phyloP scores from a whole-genome alignment of 2,113 vertebrate species.

The Melospiza georgiana region DNA sequence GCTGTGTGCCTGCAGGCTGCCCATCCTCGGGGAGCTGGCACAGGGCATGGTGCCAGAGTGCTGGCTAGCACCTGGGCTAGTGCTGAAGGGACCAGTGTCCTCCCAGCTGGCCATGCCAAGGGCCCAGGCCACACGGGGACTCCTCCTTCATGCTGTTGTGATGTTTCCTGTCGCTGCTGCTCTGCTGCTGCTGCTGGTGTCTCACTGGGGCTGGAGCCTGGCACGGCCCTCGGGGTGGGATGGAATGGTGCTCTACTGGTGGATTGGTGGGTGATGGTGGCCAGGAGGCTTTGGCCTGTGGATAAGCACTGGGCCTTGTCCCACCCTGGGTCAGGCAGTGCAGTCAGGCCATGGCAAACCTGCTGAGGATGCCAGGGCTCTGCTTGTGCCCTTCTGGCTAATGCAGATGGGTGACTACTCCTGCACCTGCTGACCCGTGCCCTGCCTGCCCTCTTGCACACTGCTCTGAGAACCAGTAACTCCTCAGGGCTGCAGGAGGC shows the following conservation, averaged over 20 bases:
- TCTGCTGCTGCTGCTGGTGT: slow-evolving; percentile 39
- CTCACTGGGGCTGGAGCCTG: neutral
- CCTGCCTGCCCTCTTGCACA: neutral
- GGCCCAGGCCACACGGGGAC: neutral
- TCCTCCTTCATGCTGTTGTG: slow-evolving; percentile 36
- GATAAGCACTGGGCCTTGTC: rapidly evolving
- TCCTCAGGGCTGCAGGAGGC: neutral
- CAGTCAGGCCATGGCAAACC: neutral
- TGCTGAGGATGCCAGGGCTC: neutral
- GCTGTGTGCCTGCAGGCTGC: neutral
- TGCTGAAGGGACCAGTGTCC: neutral
- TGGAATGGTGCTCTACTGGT: neutral
- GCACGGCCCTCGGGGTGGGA: neutral
- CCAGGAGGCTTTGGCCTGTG: neutral
- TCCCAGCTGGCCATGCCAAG: neutral
- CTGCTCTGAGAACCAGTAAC: rapidly evolving
- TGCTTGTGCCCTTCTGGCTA: neutral
- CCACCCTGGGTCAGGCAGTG: neutral
- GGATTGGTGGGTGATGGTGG: neutral
- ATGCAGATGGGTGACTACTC: neutral
- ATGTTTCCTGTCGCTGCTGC: neutral
- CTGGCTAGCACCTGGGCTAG: neutral
- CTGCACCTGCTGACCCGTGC: neutral
- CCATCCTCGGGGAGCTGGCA: neutral
- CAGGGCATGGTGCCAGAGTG: neutral